A percentile compares a stretch with the other conserved stretches of the same genome.
Conservation (phyloP, 2,797 vertebrate genomes). For the Miichthys miiuy region DNA sequence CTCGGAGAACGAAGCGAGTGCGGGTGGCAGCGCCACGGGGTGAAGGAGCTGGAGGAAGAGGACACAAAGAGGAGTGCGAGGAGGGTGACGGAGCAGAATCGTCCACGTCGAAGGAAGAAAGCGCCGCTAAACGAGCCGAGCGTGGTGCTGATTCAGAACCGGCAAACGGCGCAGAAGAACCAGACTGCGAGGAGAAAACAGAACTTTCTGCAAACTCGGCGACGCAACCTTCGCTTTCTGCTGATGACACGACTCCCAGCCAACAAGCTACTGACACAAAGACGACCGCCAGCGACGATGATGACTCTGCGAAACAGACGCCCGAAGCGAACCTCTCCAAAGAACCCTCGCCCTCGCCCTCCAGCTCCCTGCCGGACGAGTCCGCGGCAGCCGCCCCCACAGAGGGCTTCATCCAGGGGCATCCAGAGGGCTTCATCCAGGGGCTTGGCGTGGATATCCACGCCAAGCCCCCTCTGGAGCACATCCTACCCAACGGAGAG, state of each 20-base stretch:
- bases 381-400: constrained; percentile 14
- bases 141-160: constrained; percentile 6
- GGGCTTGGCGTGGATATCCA: constrained; percentile 89
- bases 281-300: constrained; percentile 26
- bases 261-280: constrained; percentile 66
- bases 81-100: neutral
- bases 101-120: neutral
- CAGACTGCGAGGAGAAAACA: neutral
- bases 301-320: constrained; percentile 7
- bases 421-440: constrained; percentile 80
- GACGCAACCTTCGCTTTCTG: neutral
- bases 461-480: constrained; percentile 82
- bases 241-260: constrained; percentile 5
- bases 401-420: constrained; percentile 61
- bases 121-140: neutral
- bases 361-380: constrained; percentile 19
- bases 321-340: constrained; percentile 52
- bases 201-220: constrained; percentile 21
- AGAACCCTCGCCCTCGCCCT: constrained; percentile 53
- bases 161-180: rapidly evolving
- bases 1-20: constrained; percentile 82
- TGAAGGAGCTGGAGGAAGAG: constrained; percentile 66
- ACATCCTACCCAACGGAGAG: constrained; percentile 84
- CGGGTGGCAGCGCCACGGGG: constrained; percentile 66
- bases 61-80: constrained; percentile 42